phyloP scores from a whole-genome alignment of 2,113 vertebrate genomes.

The Anoura caudifer region DNA sequence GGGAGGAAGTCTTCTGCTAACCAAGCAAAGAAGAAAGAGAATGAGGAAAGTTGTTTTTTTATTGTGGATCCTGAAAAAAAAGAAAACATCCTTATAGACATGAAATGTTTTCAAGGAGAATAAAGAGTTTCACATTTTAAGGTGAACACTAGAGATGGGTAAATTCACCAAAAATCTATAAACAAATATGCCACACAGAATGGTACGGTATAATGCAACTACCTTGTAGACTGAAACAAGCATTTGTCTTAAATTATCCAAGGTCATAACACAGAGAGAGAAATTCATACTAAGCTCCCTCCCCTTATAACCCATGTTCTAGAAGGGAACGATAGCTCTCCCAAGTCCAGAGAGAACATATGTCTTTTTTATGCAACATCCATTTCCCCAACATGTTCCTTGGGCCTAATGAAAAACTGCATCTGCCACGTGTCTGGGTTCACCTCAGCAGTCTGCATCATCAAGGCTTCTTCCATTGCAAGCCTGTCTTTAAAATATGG shows the following conservation, averaged over 20 bases:
- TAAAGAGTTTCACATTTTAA: conserved; percentile 5
- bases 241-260: background rate
- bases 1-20: background rate
- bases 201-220: background rate
- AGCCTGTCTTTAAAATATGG: conserved; percentile 64
- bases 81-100: background rate
- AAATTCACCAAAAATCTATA: conserved; percentile 26
- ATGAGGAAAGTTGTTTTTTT: background rate
- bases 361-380: background rate
- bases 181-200: background rate
- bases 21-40: background rate
- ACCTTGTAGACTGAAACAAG: background rate
- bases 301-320: background rate
- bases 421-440: background rate
- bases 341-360: background rate
- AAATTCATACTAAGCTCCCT: background rate
- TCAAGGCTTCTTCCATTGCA: conserved; percentile 41
- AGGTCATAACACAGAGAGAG: background rate
- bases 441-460: conserved; percentile 28
- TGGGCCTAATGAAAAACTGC: conserved; percentile 14
- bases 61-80: background rate
- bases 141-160: background rate
- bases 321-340: background rate
- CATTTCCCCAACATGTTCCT: conserved; percentile 29
- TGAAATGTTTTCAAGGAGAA: background rate